Base-by-base conservation (phyloP, 2,888 invertebrate species). In the Pherbina coryleti region DNA sequence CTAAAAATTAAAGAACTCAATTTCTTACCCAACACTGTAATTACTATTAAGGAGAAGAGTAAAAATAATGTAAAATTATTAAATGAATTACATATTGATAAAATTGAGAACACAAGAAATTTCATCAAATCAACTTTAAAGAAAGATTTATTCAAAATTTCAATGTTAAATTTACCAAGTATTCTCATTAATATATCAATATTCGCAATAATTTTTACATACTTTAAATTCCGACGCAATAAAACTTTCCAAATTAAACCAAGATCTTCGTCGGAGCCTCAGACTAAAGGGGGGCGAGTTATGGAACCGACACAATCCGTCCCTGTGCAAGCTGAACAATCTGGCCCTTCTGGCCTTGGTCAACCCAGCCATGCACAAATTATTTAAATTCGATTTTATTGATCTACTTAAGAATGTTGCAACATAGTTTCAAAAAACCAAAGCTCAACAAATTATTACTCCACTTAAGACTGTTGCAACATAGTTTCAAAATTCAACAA, bases 1-100 rank as follows among this genome's bases (percentile, higher is more conserved):
- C 66, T 74, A 28, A 78, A 76, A 78, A 64, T 76, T 19, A 28
- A 80, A 31, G 77, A 80, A 44, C 57, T 77, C 71, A 72, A 78
- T 57, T 67, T 79, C 19, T 51, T 80, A 60, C 78, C 78, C 67
- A 78, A 80, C 37, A 31, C 75, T 14, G 72, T 80, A 22, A 78
- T 76, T 17, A 78, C 78, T 64, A 60, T 78, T 31, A 74, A 78
- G 49, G 76, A 78, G 37, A 71, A 78, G 25, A 74, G 75, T 64
- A 28, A 70, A 53, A 62, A 62, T 37, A 62, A 78, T 51, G 78
- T 69, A 62, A 31, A 74, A 60, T 70, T 62, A 8, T 49, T 78
- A 53, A 57, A 64, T 71, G 11, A 71, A 60, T 31, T 31, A 5
- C 31, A 31, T 31, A 31, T 31, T 31, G 31, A 31, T 31, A 31